These are phyloP conservation scores for Phoenicopterus ruber DNA, from an alignment of 2,113 vertebrate genomes.

Conservation along the genomic window DNA sequence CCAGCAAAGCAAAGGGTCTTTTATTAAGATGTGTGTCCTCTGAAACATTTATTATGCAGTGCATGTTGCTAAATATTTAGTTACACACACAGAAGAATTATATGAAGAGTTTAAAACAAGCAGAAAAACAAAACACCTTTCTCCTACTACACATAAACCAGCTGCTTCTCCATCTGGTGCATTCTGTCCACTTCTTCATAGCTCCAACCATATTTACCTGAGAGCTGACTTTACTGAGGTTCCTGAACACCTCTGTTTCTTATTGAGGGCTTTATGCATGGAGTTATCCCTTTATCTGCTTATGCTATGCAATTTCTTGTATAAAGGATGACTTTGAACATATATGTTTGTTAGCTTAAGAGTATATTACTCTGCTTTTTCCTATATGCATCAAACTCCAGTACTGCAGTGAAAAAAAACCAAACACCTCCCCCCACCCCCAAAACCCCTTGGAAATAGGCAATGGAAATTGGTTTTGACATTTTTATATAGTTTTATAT, in stretches of 20 bases:
- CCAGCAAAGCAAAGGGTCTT: not conserved
- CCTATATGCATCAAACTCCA: not conserved
- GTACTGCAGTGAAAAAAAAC: not conserved
- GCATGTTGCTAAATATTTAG: not conserved
- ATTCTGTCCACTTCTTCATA: not conserved
- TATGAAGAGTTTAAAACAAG: not conserved
- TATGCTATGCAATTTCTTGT: not conserved
- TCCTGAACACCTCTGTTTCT: not conserved
- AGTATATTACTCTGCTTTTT: not conserved
- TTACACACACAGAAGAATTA: not conserved
- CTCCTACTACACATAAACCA: not conserved
- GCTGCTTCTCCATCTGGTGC: slow-evolving; percentile 8
- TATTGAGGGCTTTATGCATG: not conserved
- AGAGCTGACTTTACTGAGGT: not conserved
- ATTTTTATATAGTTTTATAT: not conserved
- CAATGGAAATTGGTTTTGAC: not conserved
- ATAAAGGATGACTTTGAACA: not conserved
- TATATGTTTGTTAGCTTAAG: not conserved
- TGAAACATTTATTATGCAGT: not conserved
- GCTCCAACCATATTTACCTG: not conserved
- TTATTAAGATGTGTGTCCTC: not conserved
- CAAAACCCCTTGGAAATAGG: not conserved
- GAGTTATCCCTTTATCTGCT: not conserved
- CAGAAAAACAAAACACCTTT: not conserved
- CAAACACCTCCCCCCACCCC: not conserved